A percentile compares a stretch with the other conserved stretches of the same genome.
These are phyloP conservation scores for Pachyramphus minor DNA, from an alignment of 2,113 vertebrate genomes.

Conservation along the genomic window DNA sequence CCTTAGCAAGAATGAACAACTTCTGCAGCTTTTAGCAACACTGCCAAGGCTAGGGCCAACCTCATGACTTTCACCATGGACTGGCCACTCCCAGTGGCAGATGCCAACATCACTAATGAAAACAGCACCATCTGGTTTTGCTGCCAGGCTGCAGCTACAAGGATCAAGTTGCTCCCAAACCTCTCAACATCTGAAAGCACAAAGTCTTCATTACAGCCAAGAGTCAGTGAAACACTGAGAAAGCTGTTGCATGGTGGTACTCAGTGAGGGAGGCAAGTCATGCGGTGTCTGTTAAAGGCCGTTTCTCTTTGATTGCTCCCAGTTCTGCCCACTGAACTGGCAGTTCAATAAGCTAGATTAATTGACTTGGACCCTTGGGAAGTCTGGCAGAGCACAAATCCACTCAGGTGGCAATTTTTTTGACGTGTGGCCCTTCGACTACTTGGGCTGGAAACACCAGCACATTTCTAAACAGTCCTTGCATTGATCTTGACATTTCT, in stretches of 20 bases:
- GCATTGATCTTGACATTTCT: neutral
- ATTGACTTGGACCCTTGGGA: neutral
- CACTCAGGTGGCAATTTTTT: neutral
- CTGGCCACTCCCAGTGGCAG: fast-evolving
- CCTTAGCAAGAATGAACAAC: neutral
- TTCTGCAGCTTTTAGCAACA: neutral
- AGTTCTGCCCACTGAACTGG: neutral
- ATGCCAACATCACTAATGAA: fast-evolving
- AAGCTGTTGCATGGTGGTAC: neutral
- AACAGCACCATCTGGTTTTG: neutral
- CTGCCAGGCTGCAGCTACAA: neutral
- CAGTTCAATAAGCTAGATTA: neutral
- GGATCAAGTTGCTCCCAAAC: neutral
- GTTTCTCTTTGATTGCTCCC: neutral
- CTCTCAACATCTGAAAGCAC: fast-evolving
- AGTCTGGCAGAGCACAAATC: neutral
- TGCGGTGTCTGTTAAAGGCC: neutral
- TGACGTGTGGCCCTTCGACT: neutral
- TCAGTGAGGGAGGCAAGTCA: neutral
- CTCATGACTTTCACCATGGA: neutral
- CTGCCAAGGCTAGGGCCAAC: neutral
- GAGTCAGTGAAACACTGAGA: fast-evolving
- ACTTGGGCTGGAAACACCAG: neutral
- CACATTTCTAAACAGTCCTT: neutral
- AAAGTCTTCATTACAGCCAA: neutral